Base-by-base conservation (phyloP, 2,113 vertebrate species). In the Arenaria interpres region DNA sequence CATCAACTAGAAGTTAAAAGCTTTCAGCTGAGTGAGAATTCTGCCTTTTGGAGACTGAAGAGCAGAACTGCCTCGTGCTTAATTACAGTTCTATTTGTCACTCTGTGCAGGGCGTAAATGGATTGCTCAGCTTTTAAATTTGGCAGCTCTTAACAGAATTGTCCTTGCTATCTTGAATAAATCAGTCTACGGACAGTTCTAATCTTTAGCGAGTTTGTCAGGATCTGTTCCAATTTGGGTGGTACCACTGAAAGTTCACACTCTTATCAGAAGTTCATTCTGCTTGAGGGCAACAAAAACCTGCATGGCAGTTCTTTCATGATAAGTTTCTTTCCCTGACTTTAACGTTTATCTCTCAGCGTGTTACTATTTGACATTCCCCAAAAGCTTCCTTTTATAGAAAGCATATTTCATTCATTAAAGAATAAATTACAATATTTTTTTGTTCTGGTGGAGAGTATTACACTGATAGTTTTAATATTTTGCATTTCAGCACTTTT, bases 121-220 rank as follows among this genome's bases (percentile, higher is more conserved):
- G 43, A 62, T 68, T 80, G 83, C 90, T 87, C 60, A 45, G 73
- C 64, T 94, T 90, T 92, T 87, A 71, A 35, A 83, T 35, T 37
- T 64, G 90, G 64, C 79, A 72, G 54, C 30, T 74, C 79, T 88
- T 88, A 60, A 78, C 72, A 37, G 25, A 85, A 93, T 90, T 86
- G 85, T 71, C 95, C 78, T 83, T 90, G 85, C 48, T 95, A 88
- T 93, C 92, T 93, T 90, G 90, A 95, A 88, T 92, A 94, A 89
- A 92, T 96, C 93, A 84, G 76, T 19, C 68, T 18, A 32, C n/a
- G 83, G 82, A 63, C 88, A 88, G 50, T 80, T 91, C 71, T 96
- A 94, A 92, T 95, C 93, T 94, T 79, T 16, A 92, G 56, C 60
- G 74, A 72, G 69, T 93, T 94, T 84, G 79, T 85, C 66, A 81